A percentile compares a stretch with the other conserved stretches of the same genome.
phyloP scores from a whole-genome alignment of 1,140 invertebrate species.

The Yoshiicerus persimilis region DNA sequence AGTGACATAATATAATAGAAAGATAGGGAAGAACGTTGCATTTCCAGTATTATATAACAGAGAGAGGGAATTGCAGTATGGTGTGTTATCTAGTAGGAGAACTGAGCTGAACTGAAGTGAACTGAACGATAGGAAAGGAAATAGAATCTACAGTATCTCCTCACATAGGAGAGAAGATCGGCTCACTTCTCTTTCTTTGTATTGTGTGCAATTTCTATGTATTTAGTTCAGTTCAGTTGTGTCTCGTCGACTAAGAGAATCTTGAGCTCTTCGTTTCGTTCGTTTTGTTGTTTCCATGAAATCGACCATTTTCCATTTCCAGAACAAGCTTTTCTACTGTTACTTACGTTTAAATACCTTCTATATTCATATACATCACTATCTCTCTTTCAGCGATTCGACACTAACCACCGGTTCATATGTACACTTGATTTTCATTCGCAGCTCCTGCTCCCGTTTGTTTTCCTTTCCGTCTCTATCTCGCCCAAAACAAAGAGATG shows the following conservation, averaged over 20 bases:
- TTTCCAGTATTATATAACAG: not conserved
- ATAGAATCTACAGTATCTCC: not conserved
- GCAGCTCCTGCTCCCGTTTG: not conserved
- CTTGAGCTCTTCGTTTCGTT: not conserved
- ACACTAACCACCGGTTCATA: too few relatives aligned
- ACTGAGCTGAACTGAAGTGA: slow-evolving; percentile 19
- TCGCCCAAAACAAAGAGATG: not conserved
- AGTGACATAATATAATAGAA: not conserved
- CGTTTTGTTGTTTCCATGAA: slow-evolving; percentile 7
- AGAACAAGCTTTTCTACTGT: not conserved
- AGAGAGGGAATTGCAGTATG: not conserved
- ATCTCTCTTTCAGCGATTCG: not conserved
- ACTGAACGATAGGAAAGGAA: not conserved
- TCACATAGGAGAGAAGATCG: too few relatives aligned
- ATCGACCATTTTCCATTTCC: not conserved
- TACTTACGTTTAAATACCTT: not conserved
- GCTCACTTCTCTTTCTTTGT: not conserved
- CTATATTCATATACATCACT: not conserved
- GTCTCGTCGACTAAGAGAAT: not conserved
- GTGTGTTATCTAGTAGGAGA: not conserved
- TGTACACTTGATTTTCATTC: too few relatives aligned
- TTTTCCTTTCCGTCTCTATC: not conserved
- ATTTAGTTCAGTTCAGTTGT: not conserved
- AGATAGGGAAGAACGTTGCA: not conserved
- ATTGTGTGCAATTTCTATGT: not conserved